phyloP scores from a whole-genome alignment of 2,797 vertebrate species.

The Echeneis naucrates region DNA sequence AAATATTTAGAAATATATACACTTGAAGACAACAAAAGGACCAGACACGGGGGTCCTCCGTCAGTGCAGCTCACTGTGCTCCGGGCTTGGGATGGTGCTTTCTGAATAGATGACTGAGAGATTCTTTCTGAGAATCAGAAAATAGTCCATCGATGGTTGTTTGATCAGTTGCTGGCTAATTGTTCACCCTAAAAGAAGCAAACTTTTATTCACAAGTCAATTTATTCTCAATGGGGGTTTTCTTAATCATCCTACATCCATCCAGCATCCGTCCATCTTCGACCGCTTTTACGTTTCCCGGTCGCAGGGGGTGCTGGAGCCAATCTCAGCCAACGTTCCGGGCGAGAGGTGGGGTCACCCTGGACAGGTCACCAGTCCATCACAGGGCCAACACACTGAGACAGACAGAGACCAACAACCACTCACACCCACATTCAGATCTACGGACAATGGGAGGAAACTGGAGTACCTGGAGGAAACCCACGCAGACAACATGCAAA shows the following conservation, averaged over 20 bases:
- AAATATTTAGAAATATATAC: constrained; percentile 76
- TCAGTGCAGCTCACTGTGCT: constrained; percentile 38
- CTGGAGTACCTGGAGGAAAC: no score
- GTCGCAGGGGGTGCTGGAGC: no score
- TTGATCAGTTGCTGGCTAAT: constrained; percentile 4
- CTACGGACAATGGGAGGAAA: no score
- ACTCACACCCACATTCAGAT: no score
- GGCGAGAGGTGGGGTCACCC: no score
- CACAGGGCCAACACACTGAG: no score
- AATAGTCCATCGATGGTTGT: constrained; percentile 3
- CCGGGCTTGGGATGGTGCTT: constrained; percentile 26
- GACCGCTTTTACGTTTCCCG: no score
- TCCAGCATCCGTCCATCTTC: no score
- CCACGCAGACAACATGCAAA: no score
- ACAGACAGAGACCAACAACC: no score
- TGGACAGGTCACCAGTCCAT: no score
- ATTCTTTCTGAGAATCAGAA: background rate
- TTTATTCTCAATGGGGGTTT: background rate
- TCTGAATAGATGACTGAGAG: constrained; percentile 7
- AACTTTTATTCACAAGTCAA: background rate
- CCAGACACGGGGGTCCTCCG: constrained; percentile 50
- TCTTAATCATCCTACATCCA: background rate
- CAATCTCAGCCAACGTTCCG: no score
- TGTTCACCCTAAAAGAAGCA: background rate
- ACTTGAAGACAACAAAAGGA: constrained; percentile 69